Evolutionary conservation across 1,140 invertebrate species (phyloP).

Genomic region (Philopotamus ludificatus): DNA sequence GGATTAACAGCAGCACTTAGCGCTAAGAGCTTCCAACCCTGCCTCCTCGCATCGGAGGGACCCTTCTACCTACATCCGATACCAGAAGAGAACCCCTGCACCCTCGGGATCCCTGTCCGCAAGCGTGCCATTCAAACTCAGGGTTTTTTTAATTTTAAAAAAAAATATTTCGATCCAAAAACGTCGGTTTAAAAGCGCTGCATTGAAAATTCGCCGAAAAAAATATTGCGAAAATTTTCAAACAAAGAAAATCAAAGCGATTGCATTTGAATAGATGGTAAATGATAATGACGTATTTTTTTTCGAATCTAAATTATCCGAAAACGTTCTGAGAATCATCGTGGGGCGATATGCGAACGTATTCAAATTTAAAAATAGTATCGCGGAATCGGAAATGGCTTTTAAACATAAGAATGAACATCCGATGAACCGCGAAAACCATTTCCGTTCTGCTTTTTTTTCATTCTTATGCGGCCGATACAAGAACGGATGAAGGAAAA

Average conservation of each 20-base stretch:
- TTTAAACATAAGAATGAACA: conserved; percentile 26
- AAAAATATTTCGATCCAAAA: too few relatives aligned
- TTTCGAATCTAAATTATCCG: not conserved
- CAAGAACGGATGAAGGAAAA: conserved; percentile 5
- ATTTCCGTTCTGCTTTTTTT: conserved; percentile 24
- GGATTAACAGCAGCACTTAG: conserved; percentile 43
- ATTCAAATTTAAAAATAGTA: conserved; percentile 19
- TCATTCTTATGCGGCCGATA: conserved; percentile 10
- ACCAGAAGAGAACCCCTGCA: not conserved
- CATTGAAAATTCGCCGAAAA: too few relatives aligned
- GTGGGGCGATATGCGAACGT: too few relatives aligned
- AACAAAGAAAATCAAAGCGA: too few relatives aligned
- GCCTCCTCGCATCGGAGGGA: conserved; percentile 1
- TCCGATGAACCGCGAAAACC: conserved; percentile 29
- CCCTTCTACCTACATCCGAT: not conserved
- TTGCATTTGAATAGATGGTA: too few relatives aligned
- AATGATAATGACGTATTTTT: too few relatives aligned
- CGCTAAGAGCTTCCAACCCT: conserved; percentile 37
- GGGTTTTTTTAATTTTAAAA: too few relatives aligned
- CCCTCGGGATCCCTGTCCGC: conserved; percentile 7
- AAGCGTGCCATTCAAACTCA: too few relatives aligned
- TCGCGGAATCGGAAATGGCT: conserved; percentile 10
- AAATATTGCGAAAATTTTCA: too few relatives aligned
- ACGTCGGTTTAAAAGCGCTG: too few relatives aligned
- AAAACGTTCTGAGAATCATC: not conserved